Evolutionary conservation across 37 sponge, comb jelly and placozoan species (phyloP).

Genomic region (Mnemiopsis leidyi): DNA sequence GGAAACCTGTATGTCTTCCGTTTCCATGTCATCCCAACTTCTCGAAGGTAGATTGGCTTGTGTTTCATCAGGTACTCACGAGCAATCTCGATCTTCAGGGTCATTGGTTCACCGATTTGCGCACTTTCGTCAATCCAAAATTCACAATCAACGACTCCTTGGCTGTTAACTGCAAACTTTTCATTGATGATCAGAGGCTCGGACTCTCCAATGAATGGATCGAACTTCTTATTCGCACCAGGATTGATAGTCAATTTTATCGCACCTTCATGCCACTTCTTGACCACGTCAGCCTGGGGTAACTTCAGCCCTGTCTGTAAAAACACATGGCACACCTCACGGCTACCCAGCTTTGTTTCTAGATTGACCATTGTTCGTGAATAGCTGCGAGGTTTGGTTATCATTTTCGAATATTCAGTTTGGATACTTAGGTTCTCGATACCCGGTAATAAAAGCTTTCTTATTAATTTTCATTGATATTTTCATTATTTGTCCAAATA

Average conservation of each 20-base stretch:
- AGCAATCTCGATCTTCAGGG: not conserved
- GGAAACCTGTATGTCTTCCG: not conserved
- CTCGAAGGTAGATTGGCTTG: conserved; percentile 20
- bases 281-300: not conserved
- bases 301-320: not conserved
- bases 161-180: not conserved
- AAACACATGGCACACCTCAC: no score
- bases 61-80: not conserved
- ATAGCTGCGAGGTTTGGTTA: no score
- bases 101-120: not conserved
- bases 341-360: no score
- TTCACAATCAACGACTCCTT: not conserved
- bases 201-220: not conserved
- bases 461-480: no score
- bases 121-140: not conserved
- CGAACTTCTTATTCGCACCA: no score
- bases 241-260: not conserved
- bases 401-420: no score
- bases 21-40: not conserved
- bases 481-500: no score
- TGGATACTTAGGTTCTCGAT: no score
- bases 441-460: no score
- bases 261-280: not conserved
- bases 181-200: not conserved
- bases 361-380: no score